Percentiles rank a stretch among this genome's conserved stretches.
Conservation (phyloP, 2,888 invertebrate genomes). For the Ophion ellenae region DNA sequence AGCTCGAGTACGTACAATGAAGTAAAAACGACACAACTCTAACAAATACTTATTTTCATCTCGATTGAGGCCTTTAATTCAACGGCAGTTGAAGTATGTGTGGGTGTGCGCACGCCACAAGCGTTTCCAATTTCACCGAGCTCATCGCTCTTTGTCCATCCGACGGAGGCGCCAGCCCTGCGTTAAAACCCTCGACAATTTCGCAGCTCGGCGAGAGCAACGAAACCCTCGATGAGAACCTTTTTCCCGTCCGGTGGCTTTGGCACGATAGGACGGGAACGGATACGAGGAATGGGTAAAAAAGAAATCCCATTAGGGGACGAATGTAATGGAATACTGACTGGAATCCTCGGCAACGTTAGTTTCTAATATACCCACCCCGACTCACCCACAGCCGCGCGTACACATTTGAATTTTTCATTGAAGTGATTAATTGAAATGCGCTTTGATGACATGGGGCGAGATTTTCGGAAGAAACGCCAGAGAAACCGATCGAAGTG, state of each 20-base stretch:
- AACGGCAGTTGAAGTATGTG: neutral
- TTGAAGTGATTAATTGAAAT: constrained; percentile 55
- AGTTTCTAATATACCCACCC: constrained; percentile 14
- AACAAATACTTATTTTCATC: neutral
- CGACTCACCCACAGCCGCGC: neutral
- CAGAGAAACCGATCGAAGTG: neutral
- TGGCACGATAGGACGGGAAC: constrained; percentile 26
- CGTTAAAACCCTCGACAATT: constrained; percentile 46
- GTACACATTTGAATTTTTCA: constrained; percentile 31
- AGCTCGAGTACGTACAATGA: neutral
- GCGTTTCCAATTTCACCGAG: constrained; percentile 66
- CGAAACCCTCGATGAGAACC: constrained; percentile 47
- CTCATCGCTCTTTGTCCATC: constrained; percentile 58
- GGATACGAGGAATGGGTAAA: neutral
- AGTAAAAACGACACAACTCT: neutral
- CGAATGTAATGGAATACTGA: constrained; percentile 44
- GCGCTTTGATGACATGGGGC: constrained; percentile 28
- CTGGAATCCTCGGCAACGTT: constrained; percentile 41
- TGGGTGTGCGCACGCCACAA: constrained; percentile 29
- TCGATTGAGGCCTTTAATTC: neutral
- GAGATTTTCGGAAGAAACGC: constrained; percentile 32
- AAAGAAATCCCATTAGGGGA: constrained; percentile 47
- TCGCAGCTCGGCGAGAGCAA: constrained; percentile 35
- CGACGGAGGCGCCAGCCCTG: constrained; percentile 30
- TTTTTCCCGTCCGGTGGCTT: constrained; percentile 28